Evolutionary conservation across 2,113 vertebrate genomes (phyloP).

Genomic region (Trematocara macrostoma): DNA sequence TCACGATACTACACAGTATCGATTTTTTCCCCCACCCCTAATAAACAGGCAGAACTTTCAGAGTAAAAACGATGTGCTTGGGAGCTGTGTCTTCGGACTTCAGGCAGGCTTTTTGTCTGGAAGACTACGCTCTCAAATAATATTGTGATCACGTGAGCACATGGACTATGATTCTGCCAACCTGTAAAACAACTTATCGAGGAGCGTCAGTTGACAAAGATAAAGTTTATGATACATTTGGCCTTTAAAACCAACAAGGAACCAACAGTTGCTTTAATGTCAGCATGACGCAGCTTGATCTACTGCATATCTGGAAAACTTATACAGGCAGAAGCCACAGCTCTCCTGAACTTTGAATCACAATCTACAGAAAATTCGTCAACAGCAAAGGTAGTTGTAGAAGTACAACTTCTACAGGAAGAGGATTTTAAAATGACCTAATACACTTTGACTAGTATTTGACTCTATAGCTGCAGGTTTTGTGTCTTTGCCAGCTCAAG

Average conservation of each 20-base stretch:
- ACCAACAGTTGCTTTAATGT: not conserved
- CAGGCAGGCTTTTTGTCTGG: not conserved
- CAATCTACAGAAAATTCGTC: not conserved
- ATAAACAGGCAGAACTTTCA: not conserved
- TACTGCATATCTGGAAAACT: not conserved
- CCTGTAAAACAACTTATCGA: not conserved
- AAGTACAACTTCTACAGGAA: not conserved
- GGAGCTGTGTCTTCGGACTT: fast-evolving
- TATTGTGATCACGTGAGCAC: not conserved
- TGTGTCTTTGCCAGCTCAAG: fast-evolving
- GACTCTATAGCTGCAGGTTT: not conserved
- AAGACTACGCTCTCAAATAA: not conserved
- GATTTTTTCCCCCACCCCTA: too few species aligned
- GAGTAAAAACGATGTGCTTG: not conserved
- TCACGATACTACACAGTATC: too few species aligned
- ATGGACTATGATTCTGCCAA: not conserved
- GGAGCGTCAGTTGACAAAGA: not conserved
- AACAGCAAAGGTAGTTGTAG: not conserved
- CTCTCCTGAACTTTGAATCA: not conserved
- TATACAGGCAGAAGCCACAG: fast-evolving
- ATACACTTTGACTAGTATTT: not conserved
- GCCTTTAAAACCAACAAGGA: fast-evolving
- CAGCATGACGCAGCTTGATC: not conserved
- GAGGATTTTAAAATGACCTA: not conserved
- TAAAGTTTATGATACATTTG: not conserved